phyloP scores from a whole-genome alignment of 2,888 invertebrate species.

The Lepidochrysops patricia region DNA sequence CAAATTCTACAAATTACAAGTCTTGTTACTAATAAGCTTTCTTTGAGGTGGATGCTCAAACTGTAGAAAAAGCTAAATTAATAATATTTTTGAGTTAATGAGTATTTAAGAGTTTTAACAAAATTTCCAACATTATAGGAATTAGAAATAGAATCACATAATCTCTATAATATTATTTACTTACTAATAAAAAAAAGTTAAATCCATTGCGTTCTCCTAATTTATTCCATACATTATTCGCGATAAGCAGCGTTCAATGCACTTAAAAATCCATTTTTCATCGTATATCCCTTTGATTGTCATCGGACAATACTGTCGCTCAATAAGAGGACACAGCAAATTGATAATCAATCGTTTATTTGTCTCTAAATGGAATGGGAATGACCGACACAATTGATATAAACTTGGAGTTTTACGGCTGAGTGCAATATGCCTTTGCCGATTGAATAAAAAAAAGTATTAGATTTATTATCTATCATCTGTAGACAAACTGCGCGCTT shows the following conservation, averaged over 20 bases:
- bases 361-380: slow-evolving; percentile 45
- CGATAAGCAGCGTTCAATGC: slow-evolving; percentile 19
- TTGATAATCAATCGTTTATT: slow-evolving; percentile 43
- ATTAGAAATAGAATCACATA: no score
- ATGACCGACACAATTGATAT: slow-evolving; percentile 28
- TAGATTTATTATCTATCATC: background rate
- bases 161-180: no score
- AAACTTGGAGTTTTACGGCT: slow-evolving; percentile 20
- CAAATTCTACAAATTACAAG: background rate
- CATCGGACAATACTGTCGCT: slow-evolving; percentile 10
- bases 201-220: slow-evolving; percentile 15
- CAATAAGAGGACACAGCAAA: slow-evolving; percentile 29
- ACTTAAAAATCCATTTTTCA: slow-evolving; percentile 17
- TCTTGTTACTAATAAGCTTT: background rate
- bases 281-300: slow-evolving; percentile 13
- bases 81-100: no score
- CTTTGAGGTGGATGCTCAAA: no score
- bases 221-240: slow-evolving; percentile 4
- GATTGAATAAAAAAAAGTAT: background rate
- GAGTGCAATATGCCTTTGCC: slow-evolving; percentile 19
- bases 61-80: no score
- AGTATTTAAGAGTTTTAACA: no score
- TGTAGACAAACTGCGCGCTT: background rate
- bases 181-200: background rate
- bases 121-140: no score